These are phyloP conservation scores for Leptoclinus maculatus DNA, from an alignment of 2,797 vertebrate species.

Conservation along the genomic window DNA sequence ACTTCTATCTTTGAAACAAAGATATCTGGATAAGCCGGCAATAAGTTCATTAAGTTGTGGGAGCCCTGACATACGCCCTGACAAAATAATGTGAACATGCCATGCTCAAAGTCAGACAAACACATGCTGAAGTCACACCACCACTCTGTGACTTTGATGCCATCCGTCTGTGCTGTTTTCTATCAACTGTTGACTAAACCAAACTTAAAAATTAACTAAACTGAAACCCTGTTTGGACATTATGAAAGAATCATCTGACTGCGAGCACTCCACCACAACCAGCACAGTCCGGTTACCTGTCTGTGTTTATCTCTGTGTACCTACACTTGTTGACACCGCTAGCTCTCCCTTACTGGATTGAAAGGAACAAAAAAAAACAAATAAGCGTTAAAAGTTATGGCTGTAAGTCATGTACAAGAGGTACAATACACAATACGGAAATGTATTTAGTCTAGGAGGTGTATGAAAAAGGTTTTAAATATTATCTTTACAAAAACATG, in stretches of 20 bases:
- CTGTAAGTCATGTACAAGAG: not conserved
- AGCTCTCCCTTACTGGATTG: slow-evolving; percentile 72
- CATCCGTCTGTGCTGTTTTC: slow-evolving; percentile 17
- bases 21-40: not conserved
- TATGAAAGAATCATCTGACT: slow-evolving; percentile 28
- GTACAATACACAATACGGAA: not conserved
- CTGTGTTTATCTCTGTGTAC: slow-evolving; percentile 77
- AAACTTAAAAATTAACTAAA: slow-evolving; percentile 39
- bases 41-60: not conserved
- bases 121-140: slow-evolving; percentile 64
- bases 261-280: slow-evolving; percentile 67
- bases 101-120: slow-evolving; percentile 46
- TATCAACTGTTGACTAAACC: slow-evolving; percentile 37
- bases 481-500: not conserved
- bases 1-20: not conserved
- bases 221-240: slow-evolving; percentile 9
- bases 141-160: slow-evolving; percentile 39
- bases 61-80: not conserved
- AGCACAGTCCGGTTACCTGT: slow-evolving; percentile 84
- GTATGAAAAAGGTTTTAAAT: not conserved
- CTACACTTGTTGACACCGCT: slow-evolving; percentile 76
- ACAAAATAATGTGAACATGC: slow-evolving; percentile 32
- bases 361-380: slow-evolving; percentile 50
- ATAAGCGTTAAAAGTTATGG: slow-evolving; percentile 32
- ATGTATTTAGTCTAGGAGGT: not conserved